Percentiles rank a stretch among this genome's conserved stretches.
phyloP scores from a whole-genome alignment of 30 jellyfish, hydroid and myxozoan genomes.

The Hydra vulgaris region DNA sequence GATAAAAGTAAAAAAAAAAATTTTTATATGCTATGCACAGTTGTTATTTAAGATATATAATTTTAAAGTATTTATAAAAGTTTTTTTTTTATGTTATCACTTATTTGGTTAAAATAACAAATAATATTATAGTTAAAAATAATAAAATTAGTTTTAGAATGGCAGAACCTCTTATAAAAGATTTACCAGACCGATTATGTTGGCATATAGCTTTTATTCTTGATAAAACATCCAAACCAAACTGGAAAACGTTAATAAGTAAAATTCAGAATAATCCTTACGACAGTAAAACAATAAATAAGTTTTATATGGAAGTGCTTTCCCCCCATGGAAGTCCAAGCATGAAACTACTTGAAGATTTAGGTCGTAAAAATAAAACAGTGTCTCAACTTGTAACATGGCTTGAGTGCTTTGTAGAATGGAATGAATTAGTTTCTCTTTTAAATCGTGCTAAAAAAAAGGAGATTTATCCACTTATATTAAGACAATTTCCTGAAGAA shows the following conservation, averaged over 20 bases:
- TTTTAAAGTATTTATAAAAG: too few relatives aligned
- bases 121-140: too few relatives aligned
- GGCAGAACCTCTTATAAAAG: conserved; percentile 5
- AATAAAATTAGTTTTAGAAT: too few relatives aligned
- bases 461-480: conserved; percentile 7
- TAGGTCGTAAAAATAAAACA: conserved; percentile 39
- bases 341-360: conserved; percentile 34
- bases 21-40: too few relatives aligned
- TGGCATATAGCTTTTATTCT: conserved; percentile 35
- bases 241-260: conserved; percentile 56
- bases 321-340: conserved; percentile 86
- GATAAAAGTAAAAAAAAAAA: too few relatives aligned
- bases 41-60: too few relatives aligned
- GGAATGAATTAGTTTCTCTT: conserved; percentile 19
- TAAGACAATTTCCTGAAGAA: conserved; percentile 33
- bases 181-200: conserved; percentile 25
- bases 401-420: conserved; percentile 15
- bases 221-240: conserved; percentile 50
- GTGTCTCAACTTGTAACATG: conserved; percentile 32
- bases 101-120: too few relatives aligned
- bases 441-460: conserved; percentile 4
- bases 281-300: conserved; percentile 33
- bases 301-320: conserved; percentile 44
- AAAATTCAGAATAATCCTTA: conserved; percentile 31
- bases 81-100: too few relatives aligned